Base-by-base conservation (phyloP, 2,797 vertebrate species). In the Macropodus opercularis region DNA sequence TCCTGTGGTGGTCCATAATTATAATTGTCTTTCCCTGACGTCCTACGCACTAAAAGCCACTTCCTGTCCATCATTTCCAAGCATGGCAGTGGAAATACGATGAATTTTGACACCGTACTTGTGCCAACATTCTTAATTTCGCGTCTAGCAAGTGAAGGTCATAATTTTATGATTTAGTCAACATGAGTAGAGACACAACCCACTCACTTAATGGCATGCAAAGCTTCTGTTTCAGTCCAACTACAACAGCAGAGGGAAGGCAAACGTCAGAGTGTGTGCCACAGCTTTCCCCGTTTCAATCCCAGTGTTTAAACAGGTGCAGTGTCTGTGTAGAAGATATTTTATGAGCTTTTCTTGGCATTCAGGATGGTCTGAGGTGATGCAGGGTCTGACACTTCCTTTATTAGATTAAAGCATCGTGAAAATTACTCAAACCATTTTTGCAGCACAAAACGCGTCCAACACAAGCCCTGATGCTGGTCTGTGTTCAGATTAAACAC, bases 251-350 rank as follows among this genome's bases (percentile, higher is more conserved):
- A 57, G 55, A 54, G 23, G 43, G 19, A 69, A 58, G 63, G 56
- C 44, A 64, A 71, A 71, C 57, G 48, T 1, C 39, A 41, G 48
- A 36, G 44, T 36, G 40, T 44, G 68, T 50, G 44, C 62, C 63
- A 53, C 44, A 27, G 58, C 26, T 19, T 67, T 58, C 31, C 19
- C 19, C 11, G 18, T 48, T 56, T 50, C 21, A 69, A 50, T 27
- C 39, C 31, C 60, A 31, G 36, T 85, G 72, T 81, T 83, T 65
- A 61, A 77, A 77, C 83, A 73, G 70, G 72, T 81, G 75, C 49
- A 57, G 1, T 23, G 3, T 17, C 14, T 51, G 41, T 31, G 14
- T 27, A 40, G 1, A 46, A 58, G 31, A 34, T 35, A 51, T 49
- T 69, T 47, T 13, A 42, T 22, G 34, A 24, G 36, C 21, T 35